Base-by-base conservation (phyloP, 2,797 vertebrate species). In the Squalus acanthias region DNA sequence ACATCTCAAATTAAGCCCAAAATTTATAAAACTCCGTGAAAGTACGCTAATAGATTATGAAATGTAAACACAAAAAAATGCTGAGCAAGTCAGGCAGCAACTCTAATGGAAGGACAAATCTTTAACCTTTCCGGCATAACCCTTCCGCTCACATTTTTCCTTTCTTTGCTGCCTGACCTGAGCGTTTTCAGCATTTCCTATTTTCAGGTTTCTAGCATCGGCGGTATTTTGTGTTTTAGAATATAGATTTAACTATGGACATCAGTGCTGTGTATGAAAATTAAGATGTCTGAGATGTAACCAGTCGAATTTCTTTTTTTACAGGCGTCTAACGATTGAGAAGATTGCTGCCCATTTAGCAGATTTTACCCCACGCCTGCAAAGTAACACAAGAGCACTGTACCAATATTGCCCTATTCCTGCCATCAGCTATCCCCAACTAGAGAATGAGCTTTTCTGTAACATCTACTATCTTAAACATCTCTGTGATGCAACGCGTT, bases 381-480 rank as follows among this genome's bases (percentile, higher is more conserved):
- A 99, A 97, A 99, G 99, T 97, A 99, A 99, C 97, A 99, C 99
- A 0, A 98, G 99, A 96, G 99, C 99, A 6, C 98, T 99, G 96
- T 99, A 99, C 97, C 99, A 99, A 5, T 99, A 99, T 97, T 99
- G 99, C 97, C 99, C 99, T 93, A 99, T 99, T 96, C 99, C 99
- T 0, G 98, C 99, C 79, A 98, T 99, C 98, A 99, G 97, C 98
- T 99, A 99, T 97, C 99, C 99, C 88, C 99, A 99, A 97, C 98
- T 99, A 97, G 99, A 99, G 97, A 98, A 99, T 85, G 99, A 99
- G 97, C 98, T 99, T 26, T 99, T 99, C 98, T 99, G 99, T 98
- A 99, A 99, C 97, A 99, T 99, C 97, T 99, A 99, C 98, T 99
- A 99, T 98, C 99, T 99, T 98, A 98, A 99, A 97, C 99, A 99